Evolutionary conservation across 2,888 invertebrate genomes (phyloP), one percentile per base, ranked within the genome.

Genomic region (Bhutanitis thaidina): DNA sequence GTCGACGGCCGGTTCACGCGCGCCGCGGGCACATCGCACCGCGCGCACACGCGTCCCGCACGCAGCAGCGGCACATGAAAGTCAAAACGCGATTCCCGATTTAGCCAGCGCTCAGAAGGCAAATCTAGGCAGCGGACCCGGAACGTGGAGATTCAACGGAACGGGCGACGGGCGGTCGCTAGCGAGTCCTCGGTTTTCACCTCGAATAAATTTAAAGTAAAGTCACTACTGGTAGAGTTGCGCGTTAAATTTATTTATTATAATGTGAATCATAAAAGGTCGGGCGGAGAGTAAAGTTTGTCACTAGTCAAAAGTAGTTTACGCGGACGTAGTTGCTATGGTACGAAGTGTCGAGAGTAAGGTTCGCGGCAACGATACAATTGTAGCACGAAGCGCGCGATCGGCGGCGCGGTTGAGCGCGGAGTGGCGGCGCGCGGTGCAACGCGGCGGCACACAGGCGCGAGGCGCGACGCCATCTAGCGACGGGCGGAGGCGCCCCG

Each of bases 1-100:
- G 74, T 75, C 75, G 77, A 79, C 75, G 81, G 80, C 76, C 77
- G 34, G 83, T 85, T 82, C 82, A 86, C 82, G 85, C 85, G 85
- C 83, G 88, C 64, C 79, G 86, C 86, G 86, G 84, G 86, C 86
- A 86, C 88, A 88, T 87, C 74, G 85, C 85, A 84, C 84, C 86
- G 79, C 82, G 80, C 72, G 81, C 75, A 80, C 86, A 84, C 85
- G 82, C 84, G 79, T 77, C 76, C 80, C 74, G 72, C 80, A 78
- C 80, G 73, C 78, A 71, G 74, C 69, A 74, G 74, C 88, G 75
- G 87, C 88, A 89, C 88, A 88, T 88, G 88, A 84, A 88, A 88
- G 82, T 86, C 61, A 88, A 86, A 34, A 34, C 34, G 87, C 87
- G 85, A 79, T 64, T 77, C 81, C 87, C 82, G 78, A 88, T 88